Percentiles rank a stretch among this genome's conserved stretches.
Conservation (phyloP, 2,797 vertebrate genomes). For the Parauchenoglanis ngamensis region DNA sequence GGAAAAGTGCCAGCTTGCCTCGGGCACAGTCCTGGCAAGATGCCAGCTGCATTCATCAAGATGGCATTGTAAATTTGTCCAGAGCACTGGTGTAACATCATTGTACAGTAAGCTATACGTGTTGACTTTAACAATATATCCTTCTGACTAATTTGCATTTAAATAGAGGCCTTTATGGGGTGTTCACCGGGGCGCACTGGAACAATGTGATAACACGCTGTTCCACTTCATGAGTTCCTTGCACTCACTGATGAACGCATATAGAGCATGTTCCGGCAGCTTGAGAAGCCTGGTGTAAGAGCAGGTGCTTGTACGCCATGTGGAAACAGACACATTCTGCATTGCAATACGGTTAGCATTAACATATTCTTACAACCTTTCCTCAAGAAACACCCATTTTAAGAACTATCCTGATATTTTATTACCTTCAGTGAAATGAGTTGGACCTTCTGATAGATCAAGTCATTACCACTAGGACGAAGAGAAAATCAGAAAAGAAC, state of each 20-base stretch:
- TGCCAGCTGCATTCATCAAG: conserved; percentile 36
- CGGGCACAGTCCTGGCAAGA: conserved; percentile 12
- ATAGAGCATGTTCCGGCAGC: not conserved
- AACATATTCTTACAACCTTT: not conserved
- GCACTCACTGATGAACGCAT: not conserved
- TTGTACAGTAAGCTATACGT: conserved; percentile 27
- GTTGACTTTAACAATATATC: conserved; percentile 31
- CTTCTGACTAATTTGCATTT: conserved; percentile 49
- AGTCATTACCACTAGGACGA: not conserved
- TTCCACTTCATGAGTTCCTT: conserved; percentile 16
- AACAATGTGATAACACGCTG: conserved; percentile 52
- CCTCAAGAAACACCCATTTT: not conserved
- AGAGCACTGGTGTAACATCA: conserved; percentile 14
- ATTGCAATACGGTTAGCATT: not conserved
- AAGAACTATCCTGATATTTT: not conserved
- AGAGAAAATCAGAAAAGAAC: not conserved
- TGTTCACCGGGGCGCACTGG: conserved; percentile 22
- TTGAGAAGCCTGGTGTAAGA: not conserved
- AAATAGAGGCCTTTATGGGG: conserved; percentile 52
- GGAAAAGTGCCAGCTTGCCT: not conserved
- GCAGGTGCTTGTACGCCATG: not conserved
- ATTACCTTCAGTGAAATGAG: not conserved
- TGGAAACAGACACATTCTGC: not conserved
- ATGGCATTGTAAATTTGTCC: conserved; percentile 37
- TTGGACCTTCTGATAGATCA: not conserved